A percentile compares a stretch with the other conserved stretches of the same genome.
Evolutionary conservation across 2,113 vertebrate species (phyloP).

Genomic region (Lepus timidus): DNA sequence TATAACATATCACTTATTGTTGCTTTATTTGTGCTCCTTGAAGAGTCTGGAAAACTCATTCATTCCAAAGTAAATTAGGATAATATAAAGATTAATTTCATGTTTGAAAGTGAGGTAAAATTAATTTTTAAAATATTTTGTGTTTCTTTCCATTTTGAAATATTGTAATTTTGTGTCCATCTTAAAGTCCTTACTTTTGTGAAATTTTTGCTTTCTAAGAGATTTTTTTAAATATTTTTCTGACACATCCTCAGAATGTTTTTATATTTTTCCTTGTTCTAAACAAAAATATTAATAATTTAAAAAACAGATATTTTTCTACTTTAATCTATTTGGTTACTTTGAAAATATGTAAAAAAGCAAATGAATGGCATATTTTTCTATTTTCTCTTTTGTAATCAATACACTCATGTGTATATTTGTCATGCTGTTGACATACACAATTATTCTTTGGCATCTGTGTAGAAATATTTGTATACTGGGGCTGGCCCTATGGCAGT

Average conservation of each 20-base stretch:
- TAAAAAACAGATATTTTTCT: not conserved
- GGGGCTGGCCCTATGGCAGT: too few relatives aligned
- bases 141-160: constrained; percentile 25
- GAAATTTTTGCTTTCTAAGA: not conserved
- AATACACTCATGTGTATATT: not conserved
- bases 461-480: not conserved
- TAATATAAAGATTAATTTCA: constrained; percentile 57
- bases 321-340: constrained; percentile 14
- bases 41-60: constrained; percentile 11
- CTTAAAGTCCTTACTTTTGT: not conserved
- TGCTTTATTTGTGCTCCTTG: not conserved
- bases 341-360: constrained; percentile 1
- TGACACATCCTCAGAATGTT: not conserved
- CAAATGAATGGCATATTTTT: not conserved
- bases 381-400: not conserved
- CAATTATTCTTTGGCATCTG: constrained; percentile 51
- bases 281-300: not conserved
- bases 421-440: not conserved
- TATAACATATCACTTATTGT: constrained; percentile 35
- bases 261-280: not conserved
- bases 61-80: not conserved
- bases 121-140: not conserved
- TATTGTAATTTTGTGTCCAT: not conserved
- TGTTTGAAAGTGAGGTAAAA: constrained; percentile 28
- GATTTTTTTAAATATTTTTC: not conserved